phyloP scores from a whole-genome alignment of 2,797 vertebrate species.

The Anguilla megastoma region DNA sequence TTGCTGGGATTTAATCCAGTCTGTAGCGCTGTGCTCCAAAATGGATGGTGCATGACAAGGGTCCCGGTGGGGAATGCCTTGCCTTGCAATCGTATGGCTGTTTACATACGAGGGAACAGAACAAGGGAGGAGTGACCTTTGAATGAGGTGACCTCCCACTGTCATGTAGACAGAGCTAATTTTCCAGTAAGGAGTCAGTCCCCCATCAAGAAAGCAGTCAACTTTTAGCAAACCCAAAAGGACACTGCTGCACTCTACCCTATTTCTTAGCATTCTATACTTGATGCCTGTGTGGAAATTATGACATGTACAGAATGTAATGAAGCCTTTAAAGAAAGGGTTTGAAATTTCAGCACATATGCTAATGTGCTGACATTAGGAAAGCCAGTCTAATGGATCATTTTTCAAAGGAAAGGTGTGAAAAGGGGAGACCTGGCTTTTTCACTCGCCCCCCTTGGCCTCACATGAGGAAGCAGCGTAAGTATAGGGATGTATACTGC shows the following conservation, averaged over 20 bases:
- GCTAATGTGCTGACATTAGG: background rate
- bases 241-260: background rate
- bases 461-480: too few relatives aligned
- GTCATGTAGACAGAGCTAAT: background rate
- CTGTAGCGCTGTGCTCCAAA: background rate
- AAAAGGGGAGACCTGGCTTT: too few relatives aligned
- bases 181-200: background rate
- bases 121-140: background rate
- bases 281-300: background rate
- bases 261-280: background rate
- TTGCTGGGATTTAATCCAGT: conserved; percentile 6
- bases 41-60: background rate
- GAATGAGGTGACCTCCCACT: background rate
- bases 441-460: too few relatives aligned
- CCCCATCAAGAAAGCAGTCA: background rate
- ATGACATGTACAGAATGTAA: background rate
- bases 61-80: background rate
- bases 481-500: too few relatives aligned
- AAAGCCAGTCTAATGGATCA: background rate
- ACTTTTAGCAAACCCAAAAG: conserved; percentile 1
- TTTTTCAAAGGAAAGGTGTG: background rate
- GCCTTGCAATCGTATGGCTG: background rate
- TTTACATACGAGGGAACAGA: background rate
- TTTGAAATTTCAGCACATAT: background rate
- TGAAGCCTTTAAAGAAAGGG: background rate